Evolutionary conservation across 2,113 vertebrate species (phyloP).

Genomic region (Chauna torquata): DNA sequence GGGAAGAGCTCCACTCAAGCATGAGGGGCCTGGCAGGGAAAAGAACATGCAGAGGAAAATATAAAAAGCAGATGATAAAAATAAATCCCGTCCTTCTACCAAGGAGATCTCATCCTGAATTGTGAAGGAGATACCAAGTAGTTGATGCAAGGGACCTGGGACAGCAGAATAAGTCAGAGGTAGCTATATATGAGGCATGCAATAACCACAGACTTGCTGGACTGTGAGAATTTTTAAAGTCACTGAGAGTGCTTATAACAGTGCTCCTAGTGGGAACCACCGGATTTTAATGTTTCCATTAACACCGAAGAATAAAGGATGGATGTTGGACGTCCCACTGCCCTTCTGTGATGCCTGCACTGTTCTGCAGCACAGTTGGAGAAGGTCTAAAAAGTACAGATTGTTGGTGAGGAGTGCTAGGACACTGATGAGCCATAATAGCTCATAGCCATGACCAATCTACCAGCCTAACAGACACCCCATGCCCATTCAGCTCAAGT

Average conservation of each 20-base stretch:
- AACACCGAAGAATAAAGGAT: neutral
- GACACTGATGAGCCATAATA: neutral
- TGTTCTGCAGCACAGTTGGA: neutral
- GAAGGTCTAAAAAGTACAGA: neutral
- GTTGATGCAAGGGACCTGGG: neutral
- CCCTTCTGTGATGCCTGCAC: neutral
- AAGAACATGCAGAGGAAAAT: neutral
- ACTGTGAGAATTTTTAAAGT: accelerated
- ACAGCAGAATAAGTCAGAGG: neutral
- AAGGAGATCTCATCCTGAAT: neutral
- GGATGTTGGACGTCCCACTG: neutral
- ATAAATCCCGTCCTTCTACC: neutral
- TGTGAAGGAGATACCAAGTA: neutral
- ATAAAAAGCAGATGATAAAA: neutral
- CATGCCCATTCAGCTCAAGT: neutral
- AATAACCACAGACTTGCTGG: neutral
- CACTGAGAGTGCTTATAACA: accelerated
- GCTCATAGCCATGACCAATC: neutral
- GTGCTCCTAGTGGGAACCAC: neutral
- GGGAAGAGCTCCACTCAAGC: neutral
- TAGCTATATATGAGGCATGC: neutral
- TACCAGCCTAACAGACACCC: neutral
- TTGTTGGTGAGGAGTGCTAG: neutral
- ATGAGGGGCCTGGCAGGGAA: neutral
- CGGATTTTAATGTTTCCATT: neutral